These are phyloP conservation scores for Pavo muticus DNA, from an alignment of 2,113 vertebrate genomes.

Conservation along the genomic window DNA sequence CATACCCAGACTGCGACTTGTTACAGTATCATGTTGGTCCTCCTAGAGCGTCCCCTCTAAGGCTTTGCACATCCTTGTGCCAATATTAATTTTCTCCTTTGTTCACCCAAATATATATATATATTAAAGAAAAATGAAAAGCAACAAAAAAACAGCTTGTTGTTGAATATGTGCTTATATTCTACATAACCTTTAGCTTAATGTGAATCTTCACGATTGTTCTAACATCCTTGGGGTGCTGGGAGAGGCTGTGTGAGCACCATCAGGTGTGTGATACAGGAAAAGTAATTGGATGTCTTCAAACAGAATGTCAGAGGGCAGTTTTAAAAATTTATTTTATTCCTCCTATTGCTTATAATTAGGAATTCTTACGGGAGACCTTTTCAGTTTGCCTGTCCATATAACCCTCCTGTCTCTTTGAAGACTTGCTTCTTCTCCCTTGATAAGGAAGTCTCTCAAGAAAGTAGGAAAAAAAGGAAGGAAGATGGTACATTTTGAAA, in stretches of 20 bases:
- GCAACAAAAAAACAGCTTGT: neutral
- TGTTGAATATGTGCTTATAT: neutral
- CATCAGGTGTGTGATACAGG: neutral
- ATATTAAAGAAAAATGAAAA: neutral
- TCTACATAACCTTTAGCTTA: neutral
- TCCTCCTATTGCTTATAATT: constrained; percentile 47
- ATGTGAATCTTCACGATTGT: neutral
- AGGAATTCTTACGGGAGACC: constrained; percentile 51
- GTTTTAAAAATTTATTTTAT: constrained; percentile 67
- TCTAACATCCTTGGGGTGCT: neutral
- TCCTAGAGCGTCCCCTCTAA: neutral
- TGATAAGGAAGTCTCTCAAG: neutral
- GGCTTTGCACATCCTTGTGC: neutral
- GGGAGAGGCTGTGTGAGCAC: neutral
- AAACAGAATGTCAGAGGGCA: constrained; percentile 41
- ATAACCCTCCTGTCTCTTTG: constrained; percentile 28
- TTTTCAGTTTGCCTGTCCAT: constrained; percentile 13
- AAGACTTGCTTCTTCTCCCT: neutral
- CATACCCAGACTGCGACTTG: neutral
- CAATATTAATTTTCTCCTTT: constrained; percentile 21
- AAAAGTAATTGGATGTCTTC: constrained; percentile 58
- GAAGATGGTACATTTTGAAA: constrained; percentile 22
- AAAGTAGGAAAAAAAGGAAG: neutral
- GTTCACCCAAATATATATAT: neutral
- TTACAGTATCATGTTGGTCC: neutral